A percentile compares a stretch with the other conserved stretches of the same genome.
phyloP scores from a whole-genome alignment of 2,113 vertebrate genomes.

The Perca flavescens region DNA sequence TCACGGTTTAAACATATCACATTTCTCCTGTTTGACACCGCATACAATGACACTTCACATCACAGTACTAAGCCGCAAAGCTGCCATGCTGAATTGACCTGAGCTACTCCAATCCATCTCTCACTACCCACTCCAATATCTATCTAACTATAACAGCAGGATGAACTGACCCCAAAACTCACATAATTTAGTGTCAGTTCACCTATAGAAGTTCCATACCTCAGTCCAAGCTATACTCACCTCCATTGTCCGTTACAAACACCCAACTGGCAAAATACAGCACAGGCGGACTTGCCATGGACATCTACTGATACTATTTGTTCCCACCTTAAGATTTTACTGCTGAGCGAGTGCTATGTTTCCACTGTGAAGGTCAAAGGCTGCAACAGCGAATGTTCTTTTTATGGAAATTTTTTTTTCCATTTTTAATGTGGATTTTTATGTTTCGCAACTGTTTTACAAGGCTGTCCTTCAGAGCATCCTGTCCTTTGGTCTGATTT shows the following conservation, averaged over 20 bases:
- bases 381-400: too few species aligned
- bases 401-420: too few species aligned
- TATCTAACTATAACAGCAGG: constrained; percentile 28
- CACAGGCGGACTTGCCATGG: background rate
- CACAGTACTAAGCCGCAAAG: constrained; percentile 37
- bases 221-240: background rate
- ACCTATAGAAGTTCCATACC: background rate
- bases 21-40: constrained; percentile 59
- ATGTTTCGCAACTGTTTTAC: too few species aligned
- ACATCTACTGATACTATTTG: background rate
- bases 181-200: background rate
- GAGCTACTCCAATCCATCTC: constrained; percentile 16
- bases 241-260: constrained; percentile 24
- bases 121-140: constrained; percentile 10
- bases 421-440: too few species aligned
- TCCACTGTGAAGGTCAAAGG: too few species aligned
- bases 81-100: constrained; percentile 9
- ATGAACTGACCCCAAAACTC: constrained; percentile 12
- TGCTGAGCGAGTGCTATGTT: background rate
- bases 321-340: background rate
- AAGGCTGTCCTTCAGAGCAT: too few species aligned
- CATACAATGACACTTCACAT: constrained; percentile 18
- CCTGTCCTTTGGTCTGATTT: too few species aligned
- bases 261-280: background rate
- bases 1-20: constrained; percentile 57